Percentiles rank a stretch among this genome's conserved stretches.
Conservation (phyloP, 2,113 vertebrate species). For the Raphicerus campestris region DNA sequence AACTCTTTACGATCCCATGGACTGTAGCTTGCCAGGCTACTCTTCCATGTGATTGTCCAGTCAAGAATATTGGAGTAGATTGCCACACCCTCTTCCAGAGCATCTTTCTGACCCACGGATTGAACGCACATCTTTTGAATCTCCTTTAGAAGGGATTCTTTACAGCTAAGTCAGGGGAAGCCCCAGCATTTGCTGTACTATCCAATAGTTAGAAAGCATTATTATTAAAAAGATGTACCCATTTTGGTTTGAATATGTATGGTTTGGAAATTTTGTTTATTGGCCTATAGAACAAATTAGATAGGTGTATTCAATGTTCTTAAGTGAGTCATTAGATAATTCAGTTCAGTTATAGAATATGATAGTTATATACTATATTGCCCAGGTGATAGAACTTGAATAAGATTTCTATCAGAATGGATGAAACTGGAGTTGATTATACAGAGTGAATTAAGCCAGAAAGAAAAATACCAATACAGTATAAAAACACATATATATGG, state of each 20-base stretch:
- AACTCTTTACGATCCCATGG: neutral
- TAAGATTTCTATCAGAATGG: neutral
- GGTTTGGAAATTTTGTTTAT: slow-evolving; percentile 25
- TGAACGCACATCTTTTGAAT: accelerated
- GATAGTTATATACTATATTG: neutral
- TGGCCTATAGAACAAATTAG: neutral
- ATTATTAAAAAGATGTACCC: neutral
- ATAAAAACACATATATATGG: too few species aligned
- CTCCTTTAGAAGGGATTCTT: neutral
- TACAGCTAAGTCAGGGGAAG: neutral
- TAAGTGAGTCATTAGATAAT: neutral
- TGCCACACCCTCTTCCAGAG: neutral
- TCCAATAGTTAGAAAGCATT: neutral
- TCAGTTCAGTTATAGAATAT: neutral
- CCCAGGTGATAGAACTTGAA: neutral
- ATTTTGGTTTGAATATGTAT: neutral
- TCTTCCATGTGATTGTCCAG: neutral
- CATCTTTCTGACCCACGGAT: neutral
- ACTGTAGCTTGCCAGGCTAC: neutral
- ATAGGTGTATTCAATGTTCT: neutral
- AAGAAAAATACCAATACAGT: too few species aligned
- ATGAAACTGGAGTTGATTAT: too few species aligned
- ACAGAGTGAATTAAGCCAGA: too few species aligned
- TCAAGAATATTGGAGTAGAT: neutral
- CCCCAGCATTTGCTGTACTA: neutral